Conservation (phyloP, 2,888 invertebrate species). For the Papilio protenor region DNA sequence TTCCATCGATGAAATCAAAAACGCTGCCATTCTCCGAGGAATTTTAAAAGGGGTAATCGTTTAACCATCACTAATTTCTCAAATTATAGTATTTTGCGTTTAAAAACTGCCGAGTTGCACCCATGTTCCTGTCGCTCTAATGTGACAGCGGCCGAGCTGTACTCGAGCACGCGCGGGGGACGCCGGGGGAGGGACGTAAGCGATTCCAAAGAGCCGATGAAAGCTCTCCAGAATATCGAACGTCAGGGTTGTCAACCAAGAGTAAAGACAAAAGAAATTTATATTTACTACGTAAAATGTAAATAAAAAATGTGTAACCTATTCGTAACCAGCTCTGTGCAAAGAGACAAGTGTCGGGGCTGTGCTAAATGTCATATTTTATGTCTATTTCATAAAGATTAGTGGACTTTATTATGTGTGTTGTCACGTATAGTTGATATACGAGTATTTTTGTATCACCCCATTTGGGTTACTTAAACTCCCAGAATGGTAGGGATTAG, state of each 20-base stretch:
- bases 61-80: background rate
- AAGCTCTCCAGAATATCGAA: slow-evolving; percentile 75
- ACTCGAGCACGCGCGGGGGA: slow-evolving; percentile 53
- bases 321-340: no score
- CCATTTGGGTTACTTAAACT: slow-evolving; percentile 51
- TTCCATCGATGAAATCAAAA: background rate
- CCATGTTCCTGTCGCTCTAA: slow-evolving; percentile 37
- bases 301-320: no score
- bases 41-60: background rate
- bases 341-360: no score
- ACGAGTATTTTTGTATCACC: slow-evolving; percentile 34
- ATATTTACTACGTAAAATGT: background rate
- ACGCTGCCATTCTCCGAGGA: background rate
- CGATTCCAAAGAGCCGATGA: slow-evolving; percentile 80
- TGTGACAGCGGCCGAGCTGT: slow-evolving; percentile 49
- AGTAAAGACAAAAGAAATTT: slow-evolving; percentile 44
- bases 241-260: slow-evolving; percentile 71
- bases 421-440: background rate
- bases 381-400: background rate
- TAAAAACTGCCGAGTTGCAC: slow-evolving; percentile 16
- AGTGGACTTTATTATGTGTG: background rate
- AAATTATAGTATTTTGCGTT: slow-evolving; percentile 17
- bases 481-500: slow-evolving; percentile 51
- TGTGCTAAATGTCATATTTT: background rate
- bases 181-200: slow-evolving; percentile 63